Evolutionary conservation across 2,888 invertebrate genomes (phyloP).

Genomic region (Pristionchus japonicus): DNA sequence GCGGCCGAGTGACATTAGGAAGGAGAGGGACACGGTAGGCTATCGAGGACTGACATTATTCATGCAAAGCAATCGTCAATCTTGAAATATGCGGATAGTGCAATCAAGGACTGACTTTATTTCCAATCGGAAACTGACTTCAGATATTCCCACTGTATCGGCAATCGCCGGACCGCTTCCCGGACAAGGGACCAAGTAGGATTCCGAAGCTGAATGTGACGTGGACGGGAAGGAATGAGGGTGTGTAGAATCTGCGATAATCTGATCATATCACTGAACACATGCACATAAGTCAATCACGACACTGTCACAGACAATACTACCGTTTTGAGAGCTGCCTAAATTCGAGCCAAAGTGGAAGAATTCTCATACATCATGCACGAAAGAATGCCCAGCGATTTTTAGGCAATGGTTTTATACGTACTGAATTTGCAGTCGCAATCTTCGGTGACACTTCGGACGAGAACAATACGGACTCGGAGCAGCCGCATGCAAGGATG

Average conservation of each 20-base stretch:
- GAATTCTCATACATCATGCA: no score
- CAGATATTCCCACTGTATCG: conserved; percentile 57
- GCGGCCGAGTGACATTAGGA: conserved; percentile 55
- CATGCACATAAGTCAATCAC: no score
- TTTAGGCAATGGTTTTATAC: no score
- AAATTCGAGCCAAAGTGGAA: no score
- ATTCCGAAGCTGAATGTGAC: conserved; percentile 71
- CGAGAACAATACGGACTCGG: conserved; percentile 69
- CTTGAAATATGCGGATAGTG: not conserved
- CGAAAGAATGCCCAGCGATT: no score
- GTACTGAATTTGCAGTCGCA: conserved; percentile 64
- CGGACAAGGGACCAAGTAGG: conserved; percentile 57
- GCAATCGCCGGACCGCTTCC: conserved; percentile 63
- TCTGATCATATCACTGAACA: no score
- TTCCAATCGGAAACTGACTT: not conserved
- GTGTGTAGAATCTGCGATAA: conserved; percentile 55
- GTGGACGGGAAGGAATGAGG: conserved; percentile 74
- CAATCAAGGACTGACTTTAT: not conserved
- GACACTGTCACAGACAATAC: no score
- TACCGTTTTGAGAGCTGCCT: no score
- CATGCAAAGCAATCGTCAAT: not conserved
- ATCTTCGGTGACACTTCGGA: conserved; percentile 74
- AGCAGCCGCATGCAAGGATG: conserved; percentile 53
- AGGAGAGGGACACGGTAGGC: conserved; percentile 53
- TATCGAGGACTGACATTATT: not conserved